Evolutionary conservation across 2,113 vertebrate species (phyloP), one percentile per base, ranked within the genome.

Genomic region (Aplodontia rufa): DNA sequence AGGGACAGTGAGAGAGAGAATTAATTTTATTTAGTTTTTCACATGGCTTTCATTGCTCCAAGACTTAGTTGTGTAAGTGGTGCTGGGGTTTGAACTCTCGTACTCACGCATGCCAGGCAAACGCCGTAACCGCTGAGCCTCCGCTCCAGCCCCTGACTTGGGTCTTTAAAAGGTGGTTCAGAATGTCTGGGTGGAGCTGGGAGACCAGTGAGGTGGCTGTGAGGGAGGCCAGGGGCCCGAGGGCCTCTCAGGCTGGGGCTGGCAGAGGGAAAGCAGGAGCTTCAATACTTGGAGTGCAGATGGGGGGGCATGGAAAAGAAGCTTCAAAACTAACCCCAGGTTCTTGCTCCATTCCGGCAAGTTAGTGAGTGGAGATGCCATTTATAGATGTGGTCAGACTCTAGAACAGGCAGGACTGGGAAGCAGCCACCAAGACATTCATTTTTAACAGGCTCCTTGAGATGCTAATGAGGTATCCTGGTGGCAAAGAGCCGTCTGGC

Each of bases 391-490:
- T 32, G 26, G 68, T 40, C 35, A 22, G 35, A 45, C 30, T 16
- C 42, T 5, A 81, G 55, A 47, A 71, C 78, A 93, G 49, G 72
- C 28, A 45, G 69, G 7, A 17, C 5, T n/a, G 17, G 42, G 32
- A 79, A 76, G 53, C 37, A 26, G 37, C n/a, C 60, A 62, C 10
- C 0, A 0, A 1, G 71, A 62, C 53, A 17, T 37, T 75, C 42
- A 12, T 96, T 89, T 92, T 81, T 71, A 42, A 86, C 19, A 49
- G 74, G 37, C 68, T 96, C 87, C 96, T 95, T 93, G 91, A 82
- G 82, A 95, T 95, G 93, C 79, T 94, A 94, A 96, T 94, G 64
- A 85, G 49, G 62, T 19, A 82, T n/a, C 62, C 79, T 20, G 78
- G 85, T n/a, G 72, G 85, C 69, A 37, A 74, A 76, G 76, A 22